These are phyloP conservation scores for Fistularia tabacaria DNA, from an alignment of 2,797 vertebrate species.

Conservation along the genomic window DNA sequence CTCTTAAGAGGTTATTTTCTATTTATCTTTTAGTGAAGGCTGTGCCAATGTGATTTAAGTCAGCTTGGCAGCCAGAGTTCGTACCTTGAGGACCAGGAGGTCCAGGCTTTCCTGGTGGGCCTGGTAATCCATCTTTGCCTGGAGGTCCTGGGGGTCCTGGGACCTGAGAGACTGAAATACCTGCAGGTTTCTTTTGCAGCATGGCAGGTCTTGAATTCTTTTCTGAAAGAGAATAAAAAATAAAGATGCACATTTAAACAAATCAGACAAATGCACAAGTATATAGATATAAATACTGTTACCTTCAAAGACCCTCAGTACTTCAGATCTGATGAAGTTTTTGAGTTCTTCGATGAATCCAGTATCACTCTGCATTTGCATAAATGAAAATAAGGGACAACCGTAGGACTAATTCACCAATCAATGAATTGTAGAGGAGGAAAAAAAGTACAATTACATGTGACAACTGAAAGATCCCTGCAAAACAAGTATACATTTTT, in stretches of 20 bases:
- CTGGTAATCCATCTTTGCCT: slow-evolving; percentile 87
- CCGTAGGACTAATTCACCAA: neutral
- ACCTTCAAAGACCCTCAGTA: slow-evolving; percentile 93
- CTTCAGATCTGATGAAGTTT: slow-evolving; percentile 87
- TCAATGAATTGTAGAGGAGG: no score
- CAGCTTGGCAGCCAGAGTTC: slow-evolving; percentile 35
- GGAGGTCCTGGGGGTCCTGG: slow-evolving; percentile 86
- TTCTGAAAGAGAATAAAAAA: slow-evolving; percentile 68
- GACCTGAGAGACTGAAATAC: slow-evolving; percentile 84
- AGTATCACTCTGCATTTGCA: slow-evolving; percentile 74
- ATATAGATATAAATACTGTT: slow-evolving; percentile 33
- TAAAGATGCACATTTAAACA: neutral
- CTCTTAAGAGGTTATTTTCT: slow-evolving; percentile 2
- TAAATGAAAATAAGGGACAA: neutral
- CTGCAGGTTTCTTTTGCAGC: slow-evolving; percentile 84
- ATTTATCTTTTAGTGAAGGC: no score
- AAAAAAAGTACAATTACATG: neutral
- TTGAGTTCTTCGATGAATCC: slow-evolving; percentile 89
- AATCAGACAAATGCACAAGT: neutral
- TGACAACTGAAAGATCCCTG: neutral
- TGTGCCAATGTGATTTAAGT: no score
- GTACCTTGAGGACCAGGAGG: slow-evolving; percentile 87
- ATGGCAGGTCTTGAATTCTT: slow-evolving; percentile 76
- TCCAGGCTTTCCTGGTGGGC: slow-evolving; percentile 78
- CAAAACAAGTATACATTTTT: neutral